Evolutionary conservation across 2,888 invertebrate genomes (phyloP).

Genomic region (Drosophila koepferae): DNA sequence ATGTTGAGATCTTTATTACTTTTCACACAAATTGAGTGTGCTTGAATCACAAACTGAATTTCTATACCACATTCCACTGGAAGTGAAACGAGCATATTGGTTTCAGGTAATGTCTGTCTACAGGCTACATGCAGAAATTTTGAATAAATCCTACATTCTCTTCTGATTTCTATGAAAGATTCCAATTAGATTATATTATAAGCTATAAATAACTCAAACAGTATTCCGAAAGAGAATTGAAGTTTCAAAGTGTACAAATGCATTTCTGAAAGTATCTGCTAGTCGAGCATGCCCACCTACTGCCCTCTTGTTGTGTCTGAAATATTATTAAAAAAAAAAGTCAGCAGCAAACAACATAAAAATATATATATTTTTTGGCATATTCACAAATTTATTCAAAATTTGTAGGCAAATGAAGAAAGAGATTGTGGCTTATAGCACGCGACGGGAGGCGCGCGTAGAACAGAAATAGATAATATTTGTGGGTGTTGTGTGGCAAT

Average conservation of each 20-base stretch:
- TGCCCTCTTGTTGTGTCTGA: neutral
- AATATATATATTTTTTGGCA: neutral
- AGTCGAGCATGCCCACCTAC: neutral
- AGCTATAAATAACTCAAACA: neutral
- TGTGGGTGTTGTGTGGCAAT: constrained; percentile 3
- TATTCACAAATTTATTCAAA: constrained; percentile 1
- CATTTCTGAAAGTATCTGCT: neutral
- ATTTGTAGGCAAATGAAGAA: constrained; percentile 9
- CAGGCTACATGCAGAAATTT: too few species aligned
- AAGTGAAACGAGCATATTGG: neutral
- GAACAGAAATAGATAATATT: constrained; percentile 4
- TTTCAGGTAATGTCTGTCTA: neutral
- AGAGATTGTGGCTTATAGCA: neutral
- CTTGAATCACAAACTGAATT: neutral
- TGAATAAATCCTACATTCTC: too few species aligned
- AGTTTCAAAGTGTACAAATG: too few species aligned
- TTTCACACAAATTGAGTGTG: constrained; percentile 1
- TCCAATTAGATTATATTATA: neutral
- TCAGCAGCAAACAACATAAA: neutral
- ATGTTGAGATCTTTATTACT: neutral
- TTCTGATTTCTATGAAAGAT: neutral
- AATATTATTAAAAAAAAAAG: neutral
- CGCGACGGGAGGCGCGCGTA: constrained; percentile 4
- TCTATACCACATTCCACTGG: neutral
- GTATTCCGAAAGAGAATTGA: neutral